Percentiles rank a stretch among this genome's conserved stretches.
Evolutionary conservation across 2,797 vertebrate species (phyloP).

Genomic region (Alosa sapidissima): DNA sequence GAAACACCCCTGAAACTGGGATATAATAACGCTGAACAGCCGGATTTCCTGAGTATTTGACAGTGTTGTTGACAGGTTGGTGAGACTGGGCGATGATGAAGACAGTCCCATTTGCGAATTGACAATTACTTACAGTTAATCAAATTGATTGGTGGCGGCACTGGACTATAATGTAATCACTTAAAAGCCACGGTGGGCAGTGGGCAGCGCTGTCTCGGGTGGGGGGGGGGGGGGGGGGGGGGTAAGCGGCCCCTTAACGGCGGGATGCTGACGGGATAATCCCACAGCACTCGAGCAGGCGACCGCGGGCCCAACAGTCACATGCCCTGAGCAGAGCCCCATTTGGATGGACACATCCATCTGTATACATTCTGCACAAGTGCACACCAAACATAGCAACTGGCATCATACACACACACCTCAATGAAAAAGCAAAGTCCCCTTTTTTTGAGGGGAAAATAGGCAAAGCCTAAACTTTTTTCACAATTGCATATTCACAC

Average conservation of each 20-base stretch:
- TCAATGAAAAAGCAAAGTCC: too few relatives aligned
- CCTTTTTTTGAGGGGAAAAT: too few relatives aligned
- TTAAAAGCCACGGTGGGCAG: conserved; percentile 27
- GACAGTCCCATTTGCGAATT: conserved; percentile 43
- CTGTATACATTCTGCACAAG: too few relatives aligned
- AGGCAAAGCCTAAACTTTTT: too few relatives aligned
- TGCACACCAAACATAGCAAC: too few relatives aligned
- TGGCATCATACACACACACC: too few relatives aligned
- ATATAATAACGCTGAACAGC: neutral
- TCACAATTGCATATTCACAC: too few relatives aligned
- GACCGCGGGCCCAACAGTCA: neutral
- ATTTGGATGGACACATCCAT: neutral
- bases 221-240: neutral
- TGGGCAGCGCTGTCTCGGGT: neutral
- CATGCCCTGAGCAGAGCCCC: neutral
- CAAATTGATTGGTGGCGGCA: neutral
- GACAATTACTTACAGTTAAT: conserved; percentile 40
- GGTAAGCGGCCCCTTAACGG: neutral
- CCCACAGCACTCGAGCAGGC: neutral
- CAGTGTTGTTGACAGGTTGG: neutral
- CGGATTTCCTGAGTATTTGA: neutral
- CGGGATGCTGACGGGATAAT: neutral
- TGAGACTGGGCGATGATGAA: neutral
- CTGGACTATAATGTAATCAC: conserved; percentile 38
- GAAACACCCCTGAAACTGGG: too few relatives aligned